phyloP scores from a whole-genome alignment of 1,140 invertebrate genomes.

The Ceratosolen solmsi region DNA sequence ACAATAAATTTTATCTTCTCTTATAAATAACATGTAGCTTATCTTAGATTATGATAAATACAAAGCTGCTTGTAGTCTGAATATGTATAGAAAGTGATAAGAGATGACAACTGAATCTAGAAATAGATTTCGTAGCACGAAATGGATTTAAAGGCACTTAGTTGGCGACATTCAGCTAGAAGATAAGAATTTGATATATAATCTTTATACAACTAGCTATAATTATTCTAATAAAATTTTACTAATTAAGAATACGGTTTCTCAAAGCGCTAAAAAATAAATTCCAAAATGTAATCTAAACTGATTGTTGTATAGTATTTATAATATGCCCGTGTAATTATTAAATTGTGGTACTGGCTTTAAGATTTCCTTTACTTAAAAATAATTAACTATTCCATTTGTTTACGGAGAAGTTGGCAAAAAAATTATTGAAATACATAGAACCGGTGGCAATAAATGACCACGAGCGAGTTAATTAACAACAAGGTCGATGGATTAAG shows the following conservation, averaged over 20 bases:
- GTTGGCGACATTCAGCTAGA: neutral
- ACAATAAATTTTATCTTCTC: neutral
- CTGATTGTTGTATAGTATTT: too few species aligned
- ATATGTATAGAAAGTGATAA: neutral
- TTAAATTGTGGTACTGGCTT: too few species aligned
- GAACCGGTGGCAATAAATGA: too few species aligned
- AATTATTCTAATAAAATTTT: neutral
- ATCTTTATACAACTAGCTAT: neutral
- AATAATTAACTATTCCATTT: too few species aligned
- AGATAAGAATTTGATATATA: neutral
- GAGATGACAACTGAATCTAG: neutral
- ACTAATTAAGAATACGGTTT: neutral
- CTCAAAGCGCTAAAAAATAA: too few species aligned
- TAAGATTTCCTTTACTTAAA: too few species aligned
- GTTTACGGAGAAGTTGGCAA: too few species aligned
- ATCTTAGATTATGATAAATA: neutral
- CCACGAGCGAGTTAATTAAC: too few species aligned
- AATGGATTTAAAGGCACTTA: neutral
- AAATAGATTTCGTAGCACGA: neutral
- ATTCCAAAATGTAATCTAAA: too few species aligned
- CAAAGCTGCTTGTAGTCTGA: neutral
- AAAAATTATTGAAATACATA: too few species aligned
- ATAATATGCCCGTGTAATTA: too few species aligned
- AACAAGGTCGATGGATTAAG: too few species aligned
- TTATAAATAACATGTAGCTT: neutral